phyloP scores from a whole-genome alignment of 2,888 invertebrate genomes.

The Pilophorus perplexus region DNA sequence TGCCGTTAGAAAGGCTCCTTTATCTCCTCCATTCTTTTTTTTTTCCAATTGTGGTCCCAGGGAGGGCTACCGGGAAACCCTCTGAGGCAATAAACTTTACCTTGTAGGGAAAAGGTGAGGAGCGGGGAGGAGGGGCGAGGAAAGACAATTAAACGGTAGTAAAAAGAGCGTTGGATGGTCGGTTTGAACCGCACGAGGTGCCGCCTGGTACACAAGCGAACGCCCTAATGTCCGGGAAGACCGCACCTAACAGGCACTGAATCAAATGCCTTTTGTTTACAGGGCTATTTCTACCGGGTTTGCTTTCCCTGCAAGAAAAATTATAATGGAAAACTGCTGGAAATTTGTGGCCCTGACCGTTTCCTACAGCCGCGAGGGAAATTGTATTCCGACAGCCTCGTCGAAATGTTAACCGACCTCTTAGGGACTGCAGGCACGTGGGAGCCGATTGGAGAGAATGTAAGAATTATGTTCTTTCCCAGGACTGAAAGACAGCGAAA shows the following conservation, averaged over 20 bases:
- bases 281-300: conserved; percentile 10
- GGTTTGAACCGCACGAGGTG: conserved; percentile 8
- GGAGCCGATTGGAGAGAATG: no score
- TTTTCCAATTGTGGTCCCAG: conserved; percentile 13
- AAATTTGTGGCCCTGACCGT: background rate
- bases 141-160: conserved; percentile 22
- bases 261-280: conserved; percentile 26
- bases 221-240: conserved; percentile 5
- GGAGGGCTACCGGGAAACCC: background rate
- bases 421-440: no score
- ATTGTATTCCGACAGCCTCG: no score
- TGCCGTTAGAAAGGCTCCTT: no score
- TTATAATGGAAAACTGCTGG: background rate
- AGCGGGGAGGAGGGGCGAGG: background rate
- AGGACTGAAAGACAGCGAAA: no score
- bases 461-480: no score
- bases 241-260: conserved; percentile 2
- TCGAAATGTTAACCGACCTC: no score
- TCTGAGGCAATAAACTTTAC: conserved; percentile 18
- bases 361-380: no score
- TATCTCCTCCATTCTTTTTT: conserved; percentile 6
- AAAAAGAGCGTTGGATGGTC: conserved; percentile 16
- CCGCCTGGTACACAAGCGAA: no score
- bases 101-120: conserved; percentile 15
- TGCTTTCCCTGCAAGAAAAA: background rate